A percentile compares a stretch with the other conserved stretches of the same genome.
phyloP scores from a whole-genome alignment of 1,140 invertebrate species.

The Drosophila gunungcola region DNA sequence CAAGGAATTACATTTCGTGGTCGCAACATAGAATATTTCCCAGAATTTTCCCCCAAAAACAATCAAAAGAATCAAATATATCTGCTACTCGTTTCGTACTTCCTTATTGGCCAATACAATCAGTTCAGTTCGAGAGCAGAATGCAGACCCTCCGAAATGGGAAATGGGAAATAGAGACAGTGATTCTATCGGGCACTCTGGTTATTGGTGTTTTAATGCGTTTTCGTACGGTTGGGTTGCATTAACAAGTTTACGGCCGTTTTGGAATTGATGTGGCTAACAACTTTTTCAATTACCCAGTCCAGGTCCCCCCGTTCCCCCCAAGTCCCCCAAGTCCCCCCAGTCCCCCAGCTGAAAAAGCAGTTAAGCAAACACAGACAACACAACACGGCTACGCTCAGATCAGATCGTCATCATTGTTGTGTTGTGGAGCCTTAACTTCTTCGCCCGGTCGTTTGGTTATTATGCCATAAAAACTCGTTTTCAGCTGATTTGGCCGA shows the following conservation, averaged over 20 bases:
- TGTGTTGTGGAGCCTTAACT: constrained; percentile 42
- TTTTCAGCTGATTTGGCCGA: constrained; percentile 75
- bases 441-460: constrained; percentile 46
- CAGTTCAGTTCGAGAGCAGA: constrained; percentile 4
- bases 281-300: constrained; percentile 78
- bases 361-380: constrained; percentile 32
- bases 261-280: constrained; percentile 78
- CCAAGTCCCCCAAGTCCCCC: constrained; percentile 1
- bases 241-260: constrained; percentile 77
- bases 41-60: constrained; percentile 39
- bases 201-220: constrained; percentile 66
- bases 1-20: constrained; percentile 47
- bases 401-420: constrained; percentile 63
- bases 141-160: constrained; percentile 36
- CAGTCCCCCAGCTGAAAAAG: constrained; percentile 15
- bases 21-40: constrained; percentile 55
- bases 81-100: constrained; percentile 49
- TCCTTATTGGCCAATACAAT: constrained; percentile 61
- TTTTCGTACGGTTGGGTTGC: constrained; percentile 37
- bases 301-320: constrained; percentile 3
- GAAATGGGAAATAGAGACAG: neutral
- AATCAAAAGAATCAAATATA: constrained; percentile 32
- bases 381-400: neutral
- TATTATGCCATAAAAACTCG: constrained; percentile 82
- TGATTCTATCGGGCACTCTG: constrained; percentile 29